Conservation (phyloP, 2,113 vertebrate genomes). For the Cynopterus brachyotis region DNA sequence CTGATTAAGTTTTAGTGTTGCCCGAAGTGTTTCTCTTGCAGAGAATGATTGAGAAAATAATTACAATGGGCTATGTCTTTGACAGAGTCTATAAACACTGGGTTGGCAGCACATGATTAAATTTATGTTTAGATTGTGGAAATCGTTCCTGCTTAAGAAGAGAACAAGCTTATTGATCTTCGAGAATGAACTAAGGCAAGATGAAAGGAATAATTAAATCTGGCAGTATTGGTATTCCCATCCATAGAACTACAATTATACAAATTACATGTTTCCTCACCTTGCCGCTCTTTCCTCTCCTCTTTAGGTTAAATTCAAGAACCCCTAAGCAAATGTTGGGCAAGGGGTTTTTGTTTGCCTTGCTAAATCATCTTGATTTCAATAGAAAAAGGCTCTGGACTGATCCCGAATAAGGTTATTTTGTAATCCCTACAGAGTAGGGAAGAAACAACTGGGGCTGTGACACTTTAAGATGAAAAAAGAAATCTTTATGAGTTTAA, state of each 20-base stretch:
- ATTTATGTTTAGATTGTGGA: conserved; percentile 75
- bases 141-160: conserved; percentile 69
- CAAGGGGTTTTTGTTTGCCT: not conserved
- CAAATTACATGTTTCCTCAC: conserved; percentile 40
- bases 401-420: not conserved
- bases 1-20: conserved; percentile 83
- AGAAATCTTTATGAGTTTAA: not conserved
- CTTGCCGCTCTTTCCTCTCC: not conserved
- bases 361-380: not conserved
- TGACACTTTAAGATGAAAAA: not conserved
- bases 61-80: conserved; percentile 75
- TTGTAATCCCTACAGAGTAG: not conserved
- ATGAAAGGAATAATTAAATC: conserved; percentile 60
- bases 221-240: conserved; percentile 32
- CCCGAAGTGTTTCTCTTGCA: conserved; percentile 79
- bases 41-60: conserved; percentile 82
- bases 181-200: conserved; percentile 49
- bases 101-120: conserved; percentile 74
- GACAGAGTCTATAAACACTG: conserved; percentile 74
- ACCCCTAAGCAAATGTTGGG: not conserved
- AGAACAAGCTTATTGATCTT: conserved; percentile 69
- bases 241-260: conserved; percentile 49
- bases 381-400: not conserved
- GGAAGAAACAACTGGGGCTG: not conserved
- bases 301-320: conserved; percentile 46